Evolutionary conservation across 1,140 invertebrate genomes (phyloP).

Genomic region (Drosophila bifasciata): DNA sequence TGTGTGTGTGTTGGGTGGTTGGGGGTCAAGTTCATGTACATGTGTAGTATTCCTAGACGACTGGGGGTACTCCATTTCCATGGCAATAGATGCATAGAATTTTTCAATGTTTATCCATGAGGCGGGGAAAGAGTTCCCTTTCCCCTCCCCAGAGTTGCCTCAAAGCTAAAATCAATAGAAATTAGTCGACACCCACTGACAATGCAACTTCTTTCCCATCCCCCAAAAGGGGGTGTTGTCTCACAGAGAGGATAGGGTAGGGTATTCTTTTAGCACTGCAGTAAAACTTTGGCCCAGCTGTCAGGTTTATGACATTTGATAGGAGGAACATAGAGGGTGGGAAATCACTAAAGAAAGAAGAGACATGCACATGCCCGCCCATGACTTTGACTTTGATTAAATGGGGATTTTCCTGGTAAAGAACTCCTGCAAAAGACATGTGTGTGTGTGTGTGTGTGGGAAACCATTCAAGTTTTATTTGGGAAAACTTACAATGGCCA

Average conservation of each 20-base stretch:
- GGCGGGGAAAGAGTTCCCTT: background rate
- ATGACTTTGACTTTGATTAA: slow-evolving; percentile 39
- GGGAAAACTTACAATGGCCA: slow-evolving; percentile 24
- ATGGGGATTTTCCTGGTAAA: slow-evolving; percentile 33
- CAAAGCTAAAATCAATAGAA: slow-evolving; percentile 46
- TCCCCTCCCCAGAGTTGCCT: slow-evolving; percentile 13
- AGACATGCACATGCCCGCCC: no score
- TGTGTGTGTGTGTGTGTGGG: slow-evolving; percentile 12
- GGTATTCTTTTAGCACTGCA: background rate
- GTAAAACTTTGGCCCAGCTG: slow-evolving; percentile 31
- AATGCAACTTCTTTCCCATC: slow-evolving; percentile 11
- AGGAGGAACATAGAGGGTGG: slow-evolving; percentile 4
- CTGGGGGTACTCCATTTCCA: slow-evolving; percentile 14
- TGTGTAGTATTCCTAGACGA: background rate
- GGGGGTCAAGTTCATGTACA: slow-evolving; percentile 24
- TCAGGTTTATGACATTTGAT: slow-evolving; percentile 36
- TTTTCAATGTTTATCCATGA: slow-evolving; percentile 12
- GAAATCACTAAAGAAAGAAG: slow-evolving; percentile 2
- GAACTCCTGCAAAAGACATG: background rate
- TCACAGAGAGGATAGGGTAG: no score
- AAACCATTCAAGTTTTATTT: slow-evolving; percentile 35
- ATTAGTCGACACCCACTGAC: slow-evolving; percentile 44
- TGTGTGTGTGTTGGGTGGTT: background rate
- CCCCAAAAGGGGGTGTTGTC: background rate
- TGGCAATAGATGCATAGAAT: slow-evolving; percentile 28